Conservation (phyloP, 2,888 invertebrate genomes). For the Cetonia aurata region DNA sequence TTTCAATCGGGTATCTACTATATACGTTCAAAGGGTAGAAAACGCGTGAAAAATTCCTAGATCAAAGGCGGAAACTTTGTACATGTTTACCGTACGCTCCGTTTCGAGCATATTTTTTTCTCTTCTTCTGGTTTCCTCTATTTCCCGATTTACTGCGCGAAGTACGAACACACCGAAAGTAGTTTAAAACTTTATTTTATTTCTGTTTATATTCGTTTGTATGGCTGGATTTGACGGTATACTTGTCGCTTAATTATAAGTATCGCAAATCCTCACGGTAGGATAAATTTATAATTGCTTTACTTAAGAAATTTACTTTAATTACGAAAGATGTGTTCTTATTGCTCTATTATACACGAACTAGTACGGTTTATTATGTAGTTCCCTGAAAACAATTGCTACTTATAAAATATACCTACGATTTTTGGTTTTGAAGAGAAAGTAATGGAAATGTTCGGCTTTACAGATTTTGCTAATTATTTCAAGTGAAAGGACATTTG, state of each 20-base stretch:
- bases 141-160: not conserved
- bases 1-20: conserved; percentile 2
- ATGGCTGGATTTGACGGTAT: not conserved
- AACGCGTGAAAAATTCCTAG: conserved; percentile 10
- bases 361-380: conserved; percentile 25
- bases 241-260: not conserved
- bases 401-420: too few species aligned
- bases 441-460: too few species aligned
- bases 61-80: conserved; percentile 22
- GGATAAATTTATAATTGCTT: conserved; percentile 37
- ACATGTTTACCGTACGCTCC: not conserved
- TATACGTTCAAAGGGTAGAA: conserved; percentile 20
- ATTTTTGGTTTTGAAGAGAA: too few species aligned
- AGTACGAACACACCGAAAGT: conserved; percentile 19
- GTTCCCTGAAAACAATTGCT: conserved; percentile 7
- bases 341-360: conserved; percentile 18
- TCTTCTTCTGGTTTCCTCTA: conserved; percentile 5
- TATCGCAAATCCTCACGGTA: not conserved
- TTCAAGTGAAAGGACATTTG: too few species aligned
- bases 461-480: too few species aligned
- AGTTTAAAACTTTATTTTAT: conserved; percentile 32
- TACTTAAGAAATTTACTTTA: conserved; percentile 13
- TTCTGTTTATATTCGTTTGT: conserved; percentile 19
- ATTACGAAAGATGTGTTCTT: conserved; percentile 24
- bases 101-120: conserved; percentile 14